These are phyloP conservation scores for Indri indri DNA, from an alignment of 2,113 vertebrate genomes.

Conservation along the genomic window DNA sequence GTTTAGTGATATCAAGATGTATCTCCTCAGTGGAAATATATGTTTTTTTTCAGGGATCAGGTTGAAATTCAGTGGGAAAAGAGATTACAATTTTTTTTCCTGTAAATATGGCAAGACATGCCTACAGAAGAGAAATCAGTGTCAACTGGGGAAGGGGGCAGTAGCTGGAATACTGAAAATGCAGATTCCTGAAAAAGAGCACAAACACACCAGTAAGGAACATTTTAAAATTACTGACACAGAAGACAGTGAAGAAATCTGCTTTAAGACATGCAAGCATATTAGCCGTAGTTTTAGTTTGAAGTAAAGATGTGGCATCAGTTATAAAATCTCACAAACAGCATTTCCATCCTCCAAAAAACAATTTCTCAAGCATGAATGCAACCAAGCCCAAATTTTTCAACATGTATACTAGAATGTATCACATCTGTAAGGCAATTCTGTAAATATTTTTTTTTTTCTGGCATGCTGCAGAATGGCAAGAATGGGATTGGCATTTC, in stretches of 20 bases:
- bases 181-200: conserved; percentile 86
- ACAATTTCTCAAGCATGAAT: conserved; percentile 54
- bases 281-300: conserved; percentile 64
- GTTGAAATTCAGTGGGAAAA: background rate
- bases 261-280: conserved; percentile 66
- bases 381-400: background rate
- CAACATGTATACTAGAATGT: background rate
- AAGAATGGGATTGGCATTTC: background rate
- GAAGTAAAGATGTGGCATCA: conserved; percentile 56
- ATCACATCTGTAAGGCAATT: background rate
- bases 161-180: conserved; percentile 83
- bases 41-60: conserved; percentile 9
- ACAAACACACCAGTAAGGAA: conserved; percentile 80
- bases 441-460: background rate
- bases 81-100: background rate
- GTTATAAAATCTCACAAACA: conserved; percentile 64
- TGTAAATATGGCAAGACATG: conserved; percentile 56
- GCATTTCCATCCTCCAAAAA: conserved; percentile 51
- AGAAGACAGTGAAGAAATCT: conserved; percentile 54
- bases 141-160: conserved; percentile 79
- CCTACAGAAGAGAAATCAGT: conserved; percentile 84
- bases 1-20: background rate
- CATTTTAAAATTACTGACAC: conserved; percentile 48
- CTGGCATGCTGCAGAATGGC: background rate
- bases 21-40: background rate